phyloP scores from a whole-genome alignment of 2,797 vertebrate genomes.

The Microctenopoma lineatum region DNA sequence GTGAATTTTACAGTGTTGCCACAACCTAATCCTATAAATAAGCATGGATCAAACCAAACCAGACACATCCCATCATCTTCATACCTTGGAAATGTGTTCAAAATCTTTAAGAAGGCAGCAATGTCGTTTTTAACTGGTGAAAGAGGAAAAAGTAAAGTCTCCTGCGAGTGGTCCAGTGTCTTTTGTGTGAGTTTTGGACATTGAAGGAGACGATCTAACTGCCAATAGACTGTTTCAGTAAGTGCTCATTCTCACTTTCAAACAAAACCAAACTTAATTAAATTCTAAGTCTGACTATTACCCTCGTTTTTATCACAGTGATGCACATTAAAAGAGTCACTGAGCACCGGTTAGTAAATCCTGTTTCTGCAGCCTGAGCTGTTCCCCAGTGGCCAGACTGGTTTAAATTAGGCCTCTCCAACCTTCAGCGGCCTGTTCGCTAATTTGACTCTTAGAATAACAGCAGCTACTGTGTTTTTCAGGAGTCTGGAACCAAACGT shows the following conservation, averaged over 20 bases:
- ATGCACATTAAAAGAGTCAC: slow-evolving; percentile 21
- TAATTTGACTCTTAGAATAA: slow-evolving; percentile 79
- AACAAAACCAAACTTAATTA: slow-evolving; percentile 46
- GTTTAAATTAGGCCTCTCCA: slow-evolving; percentile 65
- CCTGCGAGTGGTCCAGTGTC: slow-evolving; percentile 23
- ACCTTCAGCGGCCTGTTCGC: slow-evolving; percentile 44
- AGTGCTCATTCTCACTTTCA: slow-evolving; percentile 50
- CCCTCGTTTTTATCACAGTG: slow-evolving; percentile 14
- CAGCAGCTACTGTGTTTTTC: slow-evolving; percentile 79
- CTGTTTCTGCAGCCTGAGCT: slow-evolving; percentile 24
- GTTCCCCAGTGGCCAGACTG: slow-evolving; percentile 46
- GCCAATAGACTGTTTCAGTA: slow-evolving; percentile 43
- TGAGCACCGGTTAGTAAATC: slow-evolving; percentile 56
- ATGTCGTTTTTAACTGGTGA: background rate
- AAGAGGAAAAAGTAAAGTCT: slow-evolving; percentile 7
- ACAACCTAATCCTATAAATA: slow-evolving; percentile 34
- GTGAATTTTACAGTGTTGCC: slow-evolving; percentile 16
- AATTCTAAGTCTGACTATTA: slow-evolving; percentile 37
- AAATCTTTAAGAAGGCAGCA: slow-evolving; percentile 1
- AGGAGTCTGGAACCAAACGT: slow-evolving; percentile 71
- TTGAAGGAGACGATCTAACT: slow-evolving; percentile 33
- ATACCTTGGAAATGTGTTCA: slow-evolving; percentile 7
- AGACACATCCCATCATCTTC: slow-evolving; percentile 10
- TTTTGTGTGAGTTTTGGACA: slow-evolving; percentile 54
- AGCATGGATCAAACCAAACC: slow-evolving; percentile 19